Conservation (phyloP, 1,140 invertebrate genomes). For the Cydia fagiglandana region DNA sequence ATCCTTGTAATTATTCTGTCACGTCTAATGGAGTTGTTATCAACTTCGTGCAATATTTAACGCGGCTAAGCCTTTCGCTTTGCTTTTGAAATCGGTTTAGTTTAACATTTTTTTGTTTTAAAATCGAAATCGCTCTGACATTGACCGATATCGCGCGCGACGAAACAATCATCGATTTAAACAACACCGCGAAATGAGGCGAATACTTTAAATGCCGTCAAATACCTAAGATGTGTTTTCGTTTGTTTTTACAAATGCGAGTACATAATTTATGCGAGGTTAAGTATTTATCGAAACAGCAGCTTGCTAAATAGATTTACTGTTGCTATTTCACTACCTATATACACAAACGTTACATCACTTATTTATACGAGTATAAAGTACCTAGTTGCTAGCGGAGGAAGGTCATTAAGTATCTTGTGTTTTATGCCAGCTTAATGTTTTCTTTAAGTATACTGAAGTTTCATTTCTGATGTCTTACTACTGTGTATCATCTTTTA, state of each 20-base stretch:
- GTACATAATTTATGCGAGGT: background rate
- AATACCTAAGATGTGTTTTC: conserved; percentile 13
- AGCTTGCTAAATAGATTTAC: background rate
- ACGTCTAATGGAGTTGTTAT: conserved; percentile 20
- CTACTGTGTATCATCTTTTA: too few species aligned
- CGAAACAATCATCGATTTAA: conserved; percentile 23
- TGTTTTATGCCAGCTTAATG: too few species aligned
- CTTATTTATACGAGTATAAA: too few species aligned
- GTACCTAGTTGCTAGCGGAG: too few species aligned
- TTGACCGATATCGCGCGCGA: conserved; percentile 32
- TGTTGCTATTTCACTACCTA: too few species aligned
- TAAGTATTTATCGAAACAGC: background rate
- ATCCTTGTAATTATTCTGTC: conserved; percentile 32
- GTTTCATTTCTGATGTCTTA: too few species aligned
- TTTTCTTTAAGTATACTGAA: too few species aligned
- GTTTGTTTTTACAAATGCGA: background rate
- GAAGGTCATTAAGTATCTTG: too few species aligned
- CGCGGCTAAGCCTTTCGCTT: background rate
- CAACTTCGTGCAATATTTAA: conserved; percentile 18
- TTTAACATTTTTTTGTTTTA: conserved; percentile 17
- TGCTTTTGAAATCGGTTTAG: conserved; percentile 1
- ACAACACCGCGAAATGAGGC: conserved; percentile 28
- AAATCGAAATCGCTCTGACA: conserved; percentile 33
- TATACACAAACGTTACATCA: too few species aligned
- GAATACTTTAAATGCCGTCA: conserved; percentile 19